Base-by-base conservation (phyloP, 2,113 vertebrate genomes). In the Sorex araneus region DNA sequence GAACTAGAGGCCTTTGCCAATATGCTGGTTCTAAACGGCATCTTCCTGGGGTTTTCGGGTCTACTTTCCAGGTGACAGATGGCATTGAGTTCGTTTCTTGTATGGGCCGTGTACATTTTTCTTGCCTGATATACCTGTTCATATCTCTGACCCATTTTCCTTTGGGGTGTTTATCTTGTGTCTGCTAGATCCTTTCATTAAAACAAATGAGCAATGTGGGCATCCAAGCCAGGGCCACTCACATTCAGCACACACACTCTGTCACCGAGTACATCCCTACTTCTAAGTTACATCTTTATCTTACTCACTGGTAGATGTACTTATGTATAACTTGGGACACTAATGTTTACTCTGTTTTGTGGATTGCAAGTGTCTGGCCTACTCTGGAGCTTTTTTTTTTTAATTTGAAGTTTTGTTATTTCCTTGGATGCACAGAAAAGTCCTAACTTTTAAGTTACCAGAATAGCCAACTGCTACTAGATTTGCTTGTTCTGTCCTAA, bases 371-470 rank as follows among this genome's bases (percentile, higher is more conserved):
- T 69, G 30, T 78, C 43, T 86, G 81, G 21, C 40, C 19, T 4
- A 30, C 18, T 84, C 8, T 83, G 67, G 21, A 47, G 19, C 50
- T 43, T 79, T 13, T 34, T 66, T 2, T 40, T 36, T 30, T 43
- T 9, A 50, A 50, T 50, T 50, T 50, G 13, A 6, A 36, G 23
- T 40, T 54, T 76, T 40, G 34, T 43, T 74, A 9, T 71, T 32
- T 73, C 84, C 84, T 45, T 54, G 2, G 47, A 77, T 89, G 57
- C 64, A 40, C 21, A 74, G 16, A 79, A 54, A 54, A n/a, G 50
- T 67, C 40, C 86, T 71, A 57, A 84, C 40, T 92, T 94, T 83
- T 84, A 66, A 75, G 21, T 64, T 57, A 32, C 91, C 19, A 82
- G 34, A 92, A 83, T 78, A 94, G 40, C 18, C 60, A 94, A 36